phyloP scores from a whole-genome alignment of 1,140 invertebrate species.

The Drosophila dunni region DNA sequence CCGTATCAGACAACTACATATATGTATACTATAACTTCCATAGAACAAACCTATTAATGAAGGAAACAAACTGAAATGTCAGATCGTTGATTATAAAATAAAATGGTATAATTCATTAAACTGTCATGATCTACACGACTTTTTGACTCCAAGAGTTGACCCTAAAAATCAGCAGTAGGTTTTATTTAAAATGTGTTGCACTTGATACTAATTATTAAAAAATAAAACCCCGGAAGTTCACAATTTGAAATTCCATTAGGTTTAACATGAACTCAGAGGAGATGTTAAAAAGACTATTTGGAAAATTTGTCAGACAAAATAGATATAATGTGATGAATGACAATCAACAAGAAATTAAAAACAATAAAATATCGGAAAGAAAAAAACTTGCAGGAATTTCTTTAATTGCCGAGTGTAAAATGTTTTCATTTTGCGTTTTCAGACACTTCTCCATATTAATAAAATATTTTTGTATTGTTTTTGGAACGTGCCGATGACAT shows the following conservation, averaged over 20 bases:
- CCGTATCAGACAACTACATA: too few relatives aligned
- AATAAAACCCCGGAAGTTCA: not conserved
- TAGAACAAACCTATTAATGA: too few relatives aligned
- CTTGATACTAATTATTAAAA: too few relatives aligned
- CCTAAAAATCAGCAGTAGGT: too few relatives aligned
- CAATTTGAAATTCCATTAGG: not conserved
- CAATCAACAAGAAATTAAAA: slow-evolving; percentile 14
- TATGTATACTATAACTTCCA: too few relatives aligned
- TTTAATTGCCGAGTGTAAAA: slow-evolving; percentile 56
- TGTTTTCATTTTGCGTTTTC: slow-evolving; percentile 49
- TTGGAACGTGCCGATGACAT: slow-evolving; percentile 64
- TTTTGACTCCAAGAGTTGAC: too few relatives aligned
- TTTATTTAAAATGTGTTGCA: too few relatives aligned
- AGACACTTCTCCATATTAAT: slow-evolving; percentile 21
- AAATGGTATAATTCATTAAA: too few relatives aligned
- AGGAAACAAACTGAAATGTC: too few relatives aligned
- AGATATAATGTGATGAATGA: not conserved
- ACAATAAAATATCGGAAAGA: not conserved
- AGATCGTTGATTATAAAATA: too few relatives aligned
- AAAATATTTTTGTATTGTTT: not conserved
- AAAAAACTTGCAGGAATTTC: slow-evolving; percentile 20
- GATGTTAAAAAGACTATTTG: not conserved
- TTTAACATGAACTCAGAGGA: slow-evolving; percentile 2
- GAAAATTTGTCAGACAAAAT: not conserved
- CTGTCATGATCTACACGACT: too few relatives aligned